Conservation (phyloP, 2,888 invertebrate genomes). For the Strigamia crassipes region DNA sequence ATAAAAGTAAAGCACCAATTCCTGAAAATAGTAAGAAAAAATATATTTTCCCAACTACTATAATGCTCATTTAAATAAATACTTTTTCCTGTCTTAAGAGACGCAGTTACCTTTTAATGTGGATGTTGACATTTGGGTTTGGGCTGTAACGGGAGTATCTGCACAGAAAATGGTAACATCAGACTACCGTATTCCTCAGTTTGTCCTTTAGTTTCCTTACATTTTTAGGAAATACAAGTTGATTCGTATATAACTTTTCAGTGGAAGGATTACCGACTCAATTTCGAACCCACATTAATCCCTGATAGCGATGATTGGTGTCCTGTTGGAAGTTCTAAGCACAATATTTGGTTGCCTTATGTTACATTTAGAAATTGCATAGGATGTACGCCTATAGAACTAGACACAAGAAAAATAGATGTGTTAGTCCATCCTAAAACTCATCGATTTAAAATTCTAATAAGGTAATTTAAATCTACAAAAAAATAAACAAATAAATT, state of each 20-base stretch:
- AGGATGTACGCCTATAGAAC: not conserved
- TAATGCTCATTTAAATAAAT: not conserved
- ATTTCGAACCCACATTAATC: not conserved
- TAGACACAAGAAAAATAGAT: not conserved
- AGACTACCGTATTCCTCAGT: not conserved
- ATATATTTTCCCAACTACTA: not conserved
- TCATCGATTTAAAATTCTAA: not conserved
- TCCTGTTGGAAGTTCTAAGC: not conserved
- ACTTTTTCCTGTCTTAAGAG: not conserved
- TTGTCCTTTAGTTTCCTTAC: not conserved
- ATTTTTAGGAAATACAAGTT: not conserved
- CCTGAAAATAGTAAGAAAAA: not conserved
- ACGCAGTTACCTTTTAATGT: not conserved
- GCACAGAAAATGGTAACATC: not conserved
- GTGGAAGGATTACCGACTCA: not conserved
- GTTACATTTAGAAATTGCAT: not conserved
- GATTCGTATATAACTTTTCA: not conserved
- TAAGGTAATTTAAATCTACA: not conserved
- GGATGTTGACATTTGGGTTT: constrained; percentile 1
- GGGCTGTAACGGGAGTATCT: not conserved
- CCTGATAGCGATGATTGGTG: not conserved
- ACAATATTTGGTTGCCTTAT: not conserved
- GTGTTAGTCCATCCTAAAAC: not conserved
- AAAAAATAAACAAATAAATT: not conserved
- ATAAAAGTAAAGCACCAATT: not conserved